Evolutionary conservation across 2,797 vertebrate species (phyloP), one percentile per base, ranked within the genome.

Genomic region (Hylomyscus alleni): DNA sequence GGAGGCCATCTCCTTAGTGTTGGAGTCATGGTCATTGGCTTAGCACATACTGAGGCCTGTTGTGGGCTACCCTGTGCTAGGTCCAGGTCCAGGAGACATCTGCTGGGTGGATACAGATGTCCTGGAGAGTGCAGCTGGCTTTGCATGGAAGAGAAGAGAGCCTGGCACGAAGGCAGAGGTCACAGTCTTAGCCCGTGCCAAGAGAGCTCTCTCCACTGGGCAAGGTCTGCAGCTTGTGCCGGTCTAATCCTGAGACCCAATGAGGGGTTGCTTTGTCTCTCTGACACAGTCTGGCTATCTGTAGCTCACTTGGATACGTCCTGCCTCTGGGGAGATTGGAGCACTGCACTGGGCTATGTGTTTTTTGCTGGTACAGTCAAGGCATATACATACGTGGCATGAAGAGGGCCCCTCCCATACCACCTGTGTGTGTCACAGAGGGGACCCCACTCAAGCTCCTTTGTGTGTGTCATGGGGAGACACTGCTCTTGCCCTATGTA

Each of bases 301-400:
- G 1, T 3, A 2, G 40, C 75, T 29, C 1, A 9, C 15, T n/a
- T 3, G 0, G 0, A 11, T 5, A 0, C 22, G 60, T 13, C 77
- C 24, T 24, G 19, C 12, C 1, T 62, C 2, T 10, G 58, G 52
- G 31, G 58, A 29, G 91, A 52, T 5, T n/a, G 73, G 50, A 6
- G 12, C 12, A 15, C 29, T 12, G 56, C 20, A 0, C 0, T 65
- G 2, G 65, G 83, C 75, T 17, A 37, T 1, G 50, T n/a, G 89
- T 37, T 0, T 22, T 9, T 5, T 0, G 37, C 44, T 80, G 52
- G 14, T 58, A 10, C 4, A 34, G 60, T 67, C 26, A 22, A 31
- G 34, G 58, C 37, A 15, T 40, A 31, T 6, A 6, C 11, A 29
- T 14, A 26, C 40, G 9, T 73, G 67, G 75, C 29, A 0, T 72